phyloP scores from a whole-genome alignment of 1,140 invertebrate genomes.

The Orchesella cincta region DNA sequence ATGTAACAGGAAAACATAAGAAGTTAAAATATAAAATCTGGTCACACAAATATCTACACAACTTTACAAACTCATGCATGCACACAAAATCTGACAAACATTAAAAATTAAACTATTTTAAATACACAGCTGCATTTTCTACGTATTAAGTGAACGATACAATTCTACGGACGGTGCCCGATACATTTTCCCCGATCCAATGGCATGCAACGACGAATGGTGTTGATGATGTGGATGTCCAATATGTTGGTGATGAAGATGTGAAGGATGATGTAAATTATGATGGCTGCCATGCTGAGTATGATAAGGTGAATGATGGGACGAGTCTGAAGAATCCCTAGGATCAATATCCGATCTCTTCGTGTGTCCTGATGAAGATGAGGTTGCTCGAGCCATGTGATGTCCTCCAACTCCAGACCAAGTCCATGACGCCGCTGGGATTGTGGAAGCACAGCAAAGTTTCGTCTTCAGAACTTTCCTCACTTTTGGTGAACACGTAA shows the following conservation, averaged over 20 bases:
- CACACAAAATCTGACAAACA: background rate
- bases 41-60: background rate
- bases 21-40: background rate
- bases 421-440: conserved; percentile 48
- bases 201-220: conserved; percentile 34
- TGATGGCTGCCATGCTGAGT: conserved; percentile 11
- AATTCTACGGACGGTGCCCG: conserved; percentile 41
- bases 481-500: conserved; percentile 60
- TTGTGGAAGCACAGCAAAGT: conserved; percentile 32
- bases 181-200: conserved; percentile 45
- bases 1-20: background rate
- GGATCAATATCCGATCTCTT: conserved; percentile 47
- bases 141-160: conserved; percentile 29
- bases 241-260: conserved; percentile 8
- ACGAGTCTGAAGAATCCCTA: conserved; percentile 42
- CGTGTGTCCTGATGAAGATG: conserved; percentile 45
- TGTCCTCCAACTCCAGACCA: conserved; percentile 49
- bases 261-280: background rate
- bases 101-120: background rate
- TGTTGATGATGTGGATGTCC: conserved; percentile 15
- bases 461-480: conserved; percentile 50
- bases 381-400: conserved; percentile 39
- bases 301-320: conserved; percentile 25
- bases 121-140: background rate
- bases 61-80: background rate